Evolutionary conservation across 2,888 invertebrate genomes (phyloP).

Genomic region (Drosophila incognita): DNA sequence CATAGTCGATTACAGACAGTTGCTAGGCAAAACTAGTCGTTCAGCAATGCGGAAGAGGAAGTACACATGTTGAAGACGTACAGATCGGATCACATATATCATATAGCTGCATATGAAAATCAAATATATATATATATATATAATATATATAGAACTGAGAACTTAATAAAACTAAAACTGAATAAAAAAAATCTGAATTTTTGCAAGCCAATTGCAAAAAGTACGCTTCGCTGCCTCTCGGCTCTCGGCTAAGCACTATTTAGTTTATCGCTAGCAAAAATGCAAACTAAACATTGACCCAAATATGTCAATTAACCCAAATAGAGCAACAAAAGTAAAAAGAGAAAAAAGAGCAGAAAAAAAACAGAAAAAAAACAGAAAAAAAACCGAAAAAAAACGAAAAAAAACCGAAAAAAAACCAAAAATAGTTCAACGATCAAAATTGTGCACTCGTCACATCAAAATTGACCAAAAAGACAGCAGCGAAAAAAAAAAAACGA

Average conservation of each 20-base stretch:
- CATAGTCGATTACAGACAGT: neutral
- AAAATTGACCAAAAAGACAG: slow-evolving; percentile 46
- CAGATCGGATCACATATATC: neutral
- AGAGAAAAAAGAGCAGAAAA: neutral
- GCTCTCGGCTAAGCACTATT: slow-evolving; percentile 28
- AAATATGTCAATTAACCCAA: slow-evolving; percentile 74
- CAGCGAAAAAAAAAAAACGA: neutral
- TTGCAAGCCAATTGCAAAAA: slow-evolving; percentile 1
- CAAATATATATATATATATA: too few species aligned
- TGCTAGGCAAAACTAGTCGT: neutral
- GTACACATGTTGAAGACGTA: neutral
- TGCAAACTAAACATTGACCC: slow-evolving; percentile 76
- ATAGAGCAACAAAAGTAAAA: slow-evolving; percentile 47
- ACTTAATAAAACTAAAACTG: too few species aligned
- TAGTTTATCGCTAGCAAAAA: slow-evolving; percentile 45
- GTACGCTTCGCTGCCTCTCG: slow-evolving; percentile 23
- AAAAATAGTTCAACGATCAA: slow-evolving; percentile 48
- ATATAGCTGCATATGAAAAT: neutral
- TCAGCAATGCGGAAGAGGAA: neutral
- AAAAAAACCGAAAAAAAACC: neutral
- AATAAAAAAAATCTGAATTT: neutral
- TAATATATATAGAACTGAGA: neutral
- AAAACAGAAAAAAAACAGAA: neutral
- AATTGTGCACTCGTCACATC: slow-evolving; percentile 60
- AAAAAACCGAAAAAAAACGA: neutral